Evolutionary conservation across 2,888 invertebrate genomes (phyloP).

Genomic region (Drosophila merina): DNA sequence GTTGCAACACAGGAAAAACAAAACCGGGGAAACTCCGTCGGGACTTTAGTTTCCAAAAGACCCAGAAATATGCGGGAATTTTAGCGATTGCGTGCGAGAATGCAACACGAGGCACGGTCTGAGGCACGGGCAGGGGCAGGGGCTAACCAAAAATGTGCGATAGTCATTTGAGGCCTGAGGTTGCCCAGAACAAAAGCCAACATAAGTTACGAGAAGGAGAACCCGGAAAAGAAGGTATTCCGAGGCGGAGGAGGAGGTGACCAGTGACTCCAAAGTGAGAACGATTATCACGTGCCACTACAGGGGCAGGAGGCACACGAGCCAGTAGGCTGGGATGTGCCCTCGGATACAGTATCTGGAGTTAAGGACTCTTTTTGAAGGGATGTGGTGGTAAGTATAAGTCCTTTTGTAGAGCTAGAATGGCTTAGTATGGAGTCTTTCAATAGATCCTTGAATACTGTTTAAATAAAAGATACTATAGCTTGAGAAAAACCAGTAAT

Average conservation of each 20-base stretch:
- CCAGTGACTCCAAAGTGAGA: neutral
- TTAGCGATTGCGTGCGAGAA: constrained; percentile 72
- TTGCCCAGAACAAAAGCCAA: constrained; percentile 11
- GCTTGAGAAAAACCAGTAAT: too few species aligned
- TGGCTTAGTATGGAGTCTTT: too few species aligned
- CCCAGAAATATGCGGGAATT: constrained; percentile 45
- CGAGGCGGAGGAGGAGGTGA: neutral
- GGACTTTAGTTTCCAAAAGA: constrained; percentile 15
- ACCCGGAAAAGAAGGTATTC: neutral
- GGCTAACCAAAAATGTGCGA: constrained; percentile 14
- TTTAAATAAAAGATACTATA: too few species aligned
- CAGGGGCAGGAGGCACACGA: neutral
- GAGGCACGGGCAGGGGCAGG: neutral
- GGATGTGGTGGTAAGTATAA: neutral
- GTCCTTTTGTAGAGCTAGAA: neutral
- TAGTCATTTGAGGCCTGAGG: constrained; percentile 29
- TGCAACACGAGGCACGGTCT: constrained; percentile 50
- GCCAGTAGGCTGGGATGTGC: neutral
- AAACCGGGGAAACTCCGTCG: constrained; percentile 10
- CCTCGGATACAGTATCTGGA: neutral
- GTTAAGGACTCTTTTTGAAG: neutral
- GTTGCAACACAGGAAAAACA: constrained; percentile 5
- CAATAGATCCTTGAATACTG: neutral
- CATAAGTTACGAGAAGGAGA: neutral
- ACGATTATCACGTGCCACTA: constrained; percentile 20